Evolutionary conservation across 2,113 vertebrate species (phyloP), one percentile per base, ranked within the genome.

Genomic region (Poicephalus meyeri): DNA sequence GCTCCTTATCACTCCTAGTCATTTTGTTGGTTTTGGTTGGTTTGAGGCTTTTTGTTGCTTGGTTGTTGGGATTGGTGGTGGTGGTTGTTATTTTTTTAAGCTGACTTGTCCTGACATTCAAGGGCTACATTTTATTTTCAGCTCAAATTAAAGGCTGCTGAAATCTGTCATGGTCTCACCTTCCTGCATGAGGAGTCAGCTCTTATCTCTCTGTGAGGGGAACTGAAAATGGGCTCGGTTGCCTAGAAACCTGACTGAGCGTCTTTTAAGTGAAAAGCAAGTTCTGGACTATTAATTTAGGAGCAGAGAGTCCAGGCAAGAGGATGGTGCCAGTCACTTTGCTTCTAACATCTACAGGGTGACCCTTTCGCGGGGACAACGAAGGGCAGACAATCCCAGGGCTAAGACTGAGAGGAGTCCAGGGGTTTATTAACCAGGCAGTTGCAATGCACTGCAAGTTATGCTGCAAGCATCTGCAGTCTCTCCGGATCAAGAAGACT

Each of bases 181-280:
- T 96, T 90, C 76, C 93, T 89, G 83, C 94, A 56, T 77, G 86
- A 97, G 87, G 78, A 97, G 81, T 88, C 91, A 82, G 91, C 94
- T 95, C 91, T 94, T 95, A 90, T 95, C 70, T 97, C 96, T 55
- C 96, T 88, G 91, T 94, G 61, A 97, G 97, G 87, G 91, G 91
- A 92, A 97, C 79, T 46, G 76, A 94, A 96, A 97, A 97, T 93
- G 89, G 97, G 80, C 86, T 93, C 6, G 11, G 97, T 97, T 97
- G 97, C 97, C 95, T 97, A 72, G 97, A 97, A 97, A 98, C 97
- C 94, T 64, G 85, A 95, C 81, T 47, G 91, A 96, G 91, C 94
- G 96, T 97, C 95, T 91, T 87, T 88, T 49, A 90, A 80, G 88
- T 78, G 88, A 88, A 94, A 95, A 86, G 88, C 86, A 96, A 93